Base-by-base conservation (phyloP, 2,113 vertebrate species). In the Pogona vitticeps region DNA sequence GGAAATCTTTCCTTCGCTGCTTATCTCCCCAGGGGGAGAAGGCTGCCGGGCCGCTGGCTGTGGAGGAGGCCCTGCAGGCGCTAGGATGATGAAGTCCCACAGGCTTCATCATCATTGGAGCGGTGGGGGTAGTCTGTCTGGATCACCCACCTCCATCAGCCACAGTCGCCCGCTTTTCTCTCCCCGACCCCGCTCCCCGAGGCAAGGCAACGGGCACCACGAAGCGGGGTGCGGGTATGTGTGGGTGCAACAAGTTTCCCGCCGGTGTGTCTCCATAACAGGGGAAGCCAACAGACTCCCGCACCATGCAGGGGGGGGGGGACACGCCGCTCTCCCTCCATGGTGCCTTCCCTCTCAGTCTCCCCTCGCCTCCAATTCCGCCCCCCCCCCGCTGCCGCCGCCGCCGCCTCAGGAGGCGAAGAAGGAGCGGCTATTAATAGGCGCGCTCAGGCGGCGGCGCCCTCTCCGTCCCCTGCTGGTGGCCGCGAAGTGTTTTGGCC, bases 401-500 rank as follows among this genome's bases (percentile, higher is more conserved):
- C 5, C 5, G 46, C 5, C 46, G 46, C 5, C 46, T 5, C 46
- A 10, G 13, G 20, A 12, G 36, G 72, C 42, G 56, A 2, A 58
- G 75, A 80, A 58, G 85, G 65, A 58, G 3, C 10, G 20, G 92
- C 95, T 96, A 95, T 95, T 96, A 96, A 94, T 96, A 94, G 92
- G 92, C 92, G 86, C 26, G 14, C 38, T 31, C 46, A 68, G n/a
- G 31, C 28, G 20, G 33, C 21, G 15, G 72, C 89, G 86, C 76
- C 88, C 68, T 70, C 87, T 88, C 85, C 92, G 95, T 95, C 96
- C 95, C 93, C 93, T 95, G 86, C 7, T 92, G 95, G 95, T 96
- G 97, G 97, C 97, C 95, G 96, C 93, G 94, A 96, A 97, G 97
- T 98, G 97, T 95, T 98, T 97, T 97, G 97, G 95, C 98, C 97